Conservation (phyloP, 1,140 invertebrate species). For the Bombus vancouverensis region DNA sequence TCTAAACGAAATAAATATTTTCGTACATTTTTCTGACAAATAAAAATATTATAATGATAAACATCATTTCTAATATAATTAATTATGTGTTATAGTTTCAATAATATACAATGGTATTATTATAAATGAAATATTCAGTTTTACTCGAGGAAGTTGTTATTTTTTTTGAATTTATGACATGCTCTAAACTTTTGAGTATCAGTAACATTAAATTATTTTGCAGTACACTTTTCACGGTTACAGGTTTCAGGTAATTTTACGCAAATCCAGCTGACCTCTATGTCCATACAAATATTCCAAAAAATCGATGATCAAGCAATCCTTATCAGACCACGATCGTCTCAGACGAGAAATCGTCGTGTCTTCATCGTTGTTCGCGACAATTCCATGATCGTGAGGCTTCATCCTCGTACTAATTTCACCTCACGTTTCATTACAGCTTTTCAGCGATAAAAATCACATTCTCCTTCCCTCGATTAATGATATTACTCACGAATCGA, state of each 20-base stretch:
- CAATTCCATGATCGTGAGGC: constrained; percentile 51
- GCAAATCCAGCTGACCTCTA: constrained; percentile 79
- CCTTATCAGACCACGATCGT: constrained; percentile 72
- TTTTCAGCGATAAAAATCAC: background rate
- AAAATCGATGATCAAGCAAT: constrained; percentile 80
- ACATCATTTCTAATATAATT: too few species aligned
- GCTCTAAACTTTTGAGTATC: too few species aligned
- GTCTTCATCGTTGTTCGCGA: constrained; percentile 27
- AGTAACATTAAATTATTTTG: too few species aligned
- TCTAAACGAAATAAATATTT: background rate
- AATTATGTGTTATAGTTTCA: too few species aligned
- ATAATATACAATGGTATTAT: too few species aligned
- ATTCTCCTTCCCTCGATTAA: background rate
- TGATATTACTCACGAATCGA: background rate
- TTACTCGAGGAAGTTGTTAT: too few species aligned
- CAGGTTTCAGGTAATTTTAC: background rate
- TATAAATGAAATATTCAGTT: too few species aligned
- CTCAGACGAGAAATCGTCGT: constrained; percentile 73
- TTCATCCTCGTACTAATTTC: constrained; percentile 44
- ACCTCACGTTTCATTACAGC: background rate
- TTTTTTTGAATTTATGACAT: too few species aligned
- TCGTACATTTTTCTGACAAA: too few species aligned
- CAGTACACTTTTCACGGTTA: too few species aligned
- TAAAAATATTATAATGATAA: background rate
- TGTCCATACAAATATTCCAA: constrained; percentile 81